Evolutionary conservation across 2,113 vertebrate species (phyloP).

Genomic region (Caranx melampygus): DNA sequence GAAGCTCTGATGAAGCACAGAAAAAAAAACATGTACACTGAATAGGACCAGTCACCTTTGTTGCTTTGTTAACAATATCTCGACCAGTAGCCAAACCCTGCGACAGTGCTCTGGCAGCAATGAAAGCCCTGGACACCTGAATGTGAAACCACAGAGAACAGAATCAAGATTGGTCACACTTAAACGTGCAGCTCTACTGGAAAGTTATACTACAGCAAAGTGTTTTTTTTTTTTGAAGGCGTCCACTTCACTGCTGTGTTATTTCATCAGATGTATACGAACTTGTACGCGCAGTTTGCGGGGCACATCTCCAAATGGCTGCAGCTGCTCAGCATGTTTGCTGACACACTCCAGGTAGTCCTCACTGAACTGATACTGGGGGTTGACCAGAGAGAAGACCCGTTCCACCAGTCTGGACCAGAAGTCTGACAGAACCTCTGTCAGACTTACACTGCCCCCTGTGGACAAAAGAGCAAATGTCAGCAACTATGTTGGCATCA

Average conservation of each 20-base stretch:
- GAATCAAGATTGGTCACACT: not conserved
- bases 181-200: not conserved
- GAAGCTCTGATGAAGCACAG: not conserved
- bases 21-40: not conserved
- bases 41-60: constrained; percentile 81
- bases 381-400: constrained; percentile 90
- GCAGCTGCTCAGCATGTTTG: constrained; percentile 86
- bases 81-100: constrained; percentile 87
- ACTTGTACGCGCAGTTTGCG: constrained; percentile 89
- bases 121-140: constrained; percentile 87
- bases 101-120: constrained; percentile 87
- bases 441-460: constrained; percentile 85
- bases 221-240: not conserved
- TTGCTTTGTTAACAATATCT: constrained; percentile 87
- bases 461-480: constrained; percentile 17
- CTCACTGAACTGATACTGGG: constrained; percentile 88
- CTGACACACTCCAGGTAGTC: constrained; percentile 92
- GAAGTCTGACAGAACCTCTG: constrained; percentile 90
- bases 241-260: not conserved
- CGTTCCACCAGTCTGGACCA: constrained; percentile 90
- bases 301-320: constrained; percentile 90
- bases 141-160: constrained; percentile 15
- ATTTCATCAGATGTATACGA: constrained; percentile 29
- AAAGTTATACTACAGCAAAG: not conserved
- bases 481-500: not conserved